Percentiles rank a stretch among this genome's conserved stretches.
Evolutionary conservation across 2,888 invertebrate species (phyloP).

Genomic region (Galerucella calmariensis): DNA sequence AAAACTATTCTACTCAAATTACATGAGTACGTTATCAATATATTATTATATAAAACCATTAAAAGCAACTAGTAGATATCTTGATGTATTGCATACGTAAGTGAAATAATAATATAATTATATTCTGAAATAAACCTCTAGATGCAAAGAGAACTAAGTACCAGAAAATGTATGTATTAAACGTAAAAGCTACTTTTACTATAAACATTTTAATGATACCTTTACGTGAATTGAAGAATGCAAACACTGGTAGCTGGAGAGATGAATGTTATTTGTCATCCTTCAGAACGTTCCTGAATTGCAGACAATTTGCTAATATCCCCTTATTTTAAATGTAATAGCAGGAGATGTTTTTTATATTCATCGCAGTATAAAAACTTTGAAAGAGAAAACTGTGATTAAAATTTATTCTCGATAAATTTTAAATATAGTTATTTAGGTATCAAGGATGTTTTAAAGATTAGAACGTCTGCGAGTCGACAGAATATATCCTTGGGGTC

Average conservation of each 20-base stretch:
- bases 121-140: background rate
- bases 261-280: slow-evolving; percentile 25
- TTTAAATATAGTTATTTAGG: too few relatives aligned
- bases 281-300: slow-evolving; percentile 15
- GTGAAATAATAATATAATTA: background rate
- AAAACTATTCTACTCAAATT: background rate
- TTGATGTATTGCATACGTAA: background rate
- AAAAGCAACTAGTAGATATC: background rate
- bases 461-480: too few relatives aligned
- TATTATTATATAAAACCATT: background rate
- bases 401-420: too few relatives aligned
- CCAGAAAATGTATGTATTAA: slow-evolving; percentile 13
- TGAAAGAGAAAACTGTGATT: too few relatives aligned
- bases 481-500: too few relatives aligned
- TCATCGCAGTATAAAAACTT: background rate
- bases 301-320: slow-evolving; percentile 21
- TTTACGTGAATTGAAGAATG: slow-evolving; percentile 14
- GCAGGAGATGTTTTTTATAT: background rate
- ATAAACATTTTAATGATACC: slow-evolving; percentile 29
- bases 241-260: slow-evolving; percentile 31
- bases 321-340: background rate
- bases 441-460: too few relatives aligned
- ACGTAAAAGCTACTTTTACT: slow-evolving; percentile 20
- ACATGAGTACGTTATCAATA: background rate
- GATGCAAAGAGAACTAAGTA: background rate